Conservation (phyloP, 2,113 vertebrate genomes). For the Anarrhichthys ocellatus region DNA sequence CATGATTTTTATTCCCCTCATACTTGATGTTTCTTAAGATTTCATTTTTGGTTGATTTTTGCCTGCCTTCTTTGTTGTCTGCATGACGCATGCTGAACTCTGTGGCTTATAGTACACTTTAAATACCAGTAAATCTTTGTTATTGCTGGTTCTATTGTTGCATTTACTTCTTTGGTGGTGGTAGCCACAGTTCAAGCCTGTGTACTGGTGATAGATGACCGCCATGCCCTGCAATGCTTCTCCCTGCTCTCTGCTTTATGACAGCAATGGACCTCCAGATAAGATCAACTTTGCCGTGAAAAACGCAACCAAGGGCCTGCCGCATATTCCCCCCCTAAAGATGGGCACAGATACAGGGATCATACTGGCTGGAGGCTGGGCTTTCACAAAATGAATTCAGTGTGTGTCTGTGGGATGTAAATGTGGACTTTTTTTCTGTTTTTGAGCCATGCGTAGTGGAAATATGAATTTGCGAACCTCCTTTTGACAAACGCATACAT, state of each 20-base stretch:
- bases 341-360: constrained; percentile 7
- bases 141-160: constrained; percentile 15
- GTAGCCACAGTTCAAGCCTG: background rate
- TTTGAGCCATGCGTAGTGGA: background rate
- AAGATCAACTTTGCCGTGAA: constrained; percentile 60
- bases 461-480: background rate
- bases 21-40: constrained; percentile 2
- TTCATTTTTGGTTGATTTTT: background rate
- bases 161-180: constrained; percentile 10
- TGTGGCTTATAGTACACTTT: background rate
- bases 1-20: background rate
- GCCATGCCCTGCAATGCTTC: constrained; percentile 45
- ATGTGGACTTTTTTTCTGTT: constrained; percentile 6
- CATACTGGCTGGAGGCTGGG: background rate
- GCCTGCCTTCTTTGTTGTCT: background rate
- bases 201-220: constrained; percentile 49
- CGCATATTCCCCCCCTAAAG: constrained; percentile 47
- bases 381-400: constrained; percentile 28
- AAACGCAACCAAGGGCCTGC: constrained; percentile 50
- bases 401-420: background rate
- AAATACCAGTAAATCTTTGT: constrained; percentile 1
- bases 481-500: constrained; percentile 1
- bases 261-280: constrained; percentile 62
- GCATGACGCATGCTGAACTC: background rate
- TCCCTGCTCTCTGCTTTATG: constrained; percentile 54